Base-by-base conservation (phyloP, 2,888 invertebrate genomes). In the Idaea dimidiata region DNA sequence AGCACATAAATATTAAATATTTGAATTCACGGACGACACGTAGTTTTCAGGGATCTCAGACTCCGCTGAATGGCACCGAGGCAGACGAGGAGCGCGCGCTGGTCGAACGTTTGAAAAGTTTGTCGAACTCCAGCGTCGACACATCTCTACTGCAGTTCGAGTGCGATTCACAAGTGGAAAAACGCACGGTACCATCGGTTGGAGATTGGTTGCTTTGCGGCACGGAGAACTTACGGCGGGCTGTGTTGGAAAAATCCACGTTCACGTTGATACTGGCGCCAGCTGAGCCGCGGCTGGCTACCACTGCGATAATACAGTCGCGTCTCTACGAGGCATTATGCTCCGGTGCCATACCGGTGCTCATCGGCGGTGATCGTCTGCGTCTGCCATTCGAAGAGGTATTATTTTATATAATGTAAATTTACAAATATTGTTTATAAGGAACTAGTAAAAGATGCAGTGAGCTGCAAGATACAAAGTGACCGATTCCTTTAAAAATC, bases 151-250 rank as follows among this genome's bases (percentile, higher is more conserved):
- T 98, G 62, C 96, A 97, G 79, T 97, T 98, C 77, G 95, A 96
- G 78, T 98, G 98, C 82, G 94, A 95, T 60, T 96, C 96, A 0
- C 96, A 96, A 0, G 96, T 96, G 0, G 96, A 24, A 96, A 73
- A 94, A 67, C 93, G 93, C 14, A 94, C 94, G 33, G 81, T 93
- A 0, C 84, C 94, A 2, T 86, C 94, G 14, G 85, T 93, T 4
- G 94, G 94, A 0, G 97, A 98, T 85, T 98, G 98, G 97, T 95
- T 95, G 0, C 85, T 98, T 0, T 98, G 98, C 78, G 97, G 97
- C 0, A 96, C 96, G 0, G 96, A 97, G 77, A 95, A 96, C 0
- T 96, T 96, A 0, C 93, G 97, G 54, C 94, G 95, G 69, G 91
- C 94, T 4, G 86, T 97, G 59, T 86, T 97, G 17, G 94, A 94